Conservation (phyloP, 2,888 invertebrate genomes). For the Eledone cirrhosa region DNA sequence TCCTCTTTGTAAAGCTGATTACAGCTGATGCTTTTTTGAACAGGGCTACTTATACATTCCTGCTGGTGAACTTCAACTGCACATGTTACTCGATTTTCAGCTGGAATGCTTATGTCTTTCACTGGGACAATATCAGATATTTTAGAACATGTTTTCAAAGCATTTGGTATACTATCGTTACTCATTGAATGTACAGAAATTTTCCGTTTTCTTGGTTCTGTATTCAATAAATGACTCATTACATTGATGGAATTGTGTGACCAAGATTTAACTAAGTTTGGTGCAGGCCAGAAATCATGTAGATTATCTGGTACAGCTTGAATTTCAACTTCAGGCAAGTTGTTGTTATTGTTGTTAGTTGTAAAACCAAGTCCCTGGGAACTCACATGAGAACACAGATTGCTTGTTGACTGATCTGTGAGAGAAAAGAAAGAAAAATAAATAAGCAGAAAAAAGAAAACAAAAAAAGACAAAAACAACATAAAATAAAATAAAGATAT, state of each 20-base stretch:
- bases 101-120: constrained; percentile 39
- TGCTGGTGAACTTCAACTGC: constrained; percentile 58
- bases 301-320: constrained; percentile 1
- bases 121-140: not conserved
- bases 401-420: constrained; percentile 16
- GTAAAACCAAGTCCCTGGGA: constrained; percentile 17
- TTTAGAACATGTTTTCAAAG: constrained; percentile 3
- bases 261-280: constrained; percentile 13
- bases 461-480: not conserved
- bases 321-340: constrained; percentile 3
- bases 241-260: constrained; percentile 26
- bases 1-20: not conserved
- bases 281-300: constrained; percentile 19
- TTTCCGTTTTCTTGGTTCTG: constrained; percentile 14
- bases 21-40: constrained; percentile 18
- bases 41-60: constrained; percentile 45
- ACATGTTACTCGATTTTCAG: constrained; percentile 55
- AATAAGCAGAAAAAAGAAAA: not conserved
- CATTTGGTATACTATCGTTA: not conserved
- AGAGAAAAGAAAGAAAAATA: not conserved
- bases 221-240: constrained; percentile 10
- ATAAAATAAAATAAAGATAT: no score
- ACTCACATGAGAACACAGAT: constrained; percentile 14
- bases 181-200: constrained; percentile 20
- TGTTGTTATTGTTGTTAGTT: not conserved